Base-by-base conservation (phyloP, 2,888 invertebrate genomes). In the Trichogramma evanescens region DNA sequence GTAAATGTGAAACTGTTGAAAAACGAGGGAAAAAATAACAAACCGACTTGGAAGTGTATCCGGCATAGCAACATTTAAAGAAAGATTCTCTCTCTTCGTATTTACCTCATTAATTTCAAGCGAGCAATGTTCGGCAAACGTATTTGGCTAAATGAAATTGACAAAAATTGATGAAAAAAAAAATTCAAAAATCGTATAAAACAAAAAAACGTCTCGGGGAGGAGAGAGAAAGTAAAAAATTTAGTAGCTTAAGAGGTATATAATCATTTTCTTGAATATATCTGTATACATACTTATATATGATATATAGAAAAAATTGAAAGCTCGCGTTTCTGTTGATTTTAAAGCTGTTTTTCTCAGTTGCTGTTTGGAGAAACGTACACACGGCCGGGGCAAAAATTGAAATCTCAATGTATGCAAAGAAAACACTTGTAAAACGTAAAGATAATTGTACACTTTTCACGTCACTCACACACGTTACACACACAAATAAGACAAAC, bases 1-100 rank as follows among this genome's bases (percentile, higher is more conserved):
- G 64, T 64, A 60, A 62, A 69, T 62, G 67, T 63, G 61, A 68
- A 68, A 70, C 69, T 66, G 67, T 66, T 63, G 61, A 59, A 59
- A 58, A 44, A 49, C 10, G 9, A 6, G 5, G 26, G 13, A 60
- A 56, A 58, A 49, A 44, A 44, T 45, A 54, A 7, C 39, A 10
- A 7, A 55, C 53, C 57, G 48, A 59, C 55, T 63, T 63, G 58
- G 62, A 49, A 64, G 58, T 58, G 61, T 60, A 58, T 54, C 52
- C 51, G 57, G 57, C 56, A 58, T 53, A 57, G 54, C 55, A 59
- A 26, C 26, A 26, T 26, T 26, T 26, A 26, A 26, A 26, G 26
- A 26, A 26, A 26, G 26, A 43, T 26, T 26, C 26, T 26, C 26
- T 26, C 54, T 61, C 54, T 61, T 48, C 41, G 26, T 26, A 53